phyloP scores from a whole-genome alignment of 2,888 invertebrate species.

The Heliconius cydno region DNA sequence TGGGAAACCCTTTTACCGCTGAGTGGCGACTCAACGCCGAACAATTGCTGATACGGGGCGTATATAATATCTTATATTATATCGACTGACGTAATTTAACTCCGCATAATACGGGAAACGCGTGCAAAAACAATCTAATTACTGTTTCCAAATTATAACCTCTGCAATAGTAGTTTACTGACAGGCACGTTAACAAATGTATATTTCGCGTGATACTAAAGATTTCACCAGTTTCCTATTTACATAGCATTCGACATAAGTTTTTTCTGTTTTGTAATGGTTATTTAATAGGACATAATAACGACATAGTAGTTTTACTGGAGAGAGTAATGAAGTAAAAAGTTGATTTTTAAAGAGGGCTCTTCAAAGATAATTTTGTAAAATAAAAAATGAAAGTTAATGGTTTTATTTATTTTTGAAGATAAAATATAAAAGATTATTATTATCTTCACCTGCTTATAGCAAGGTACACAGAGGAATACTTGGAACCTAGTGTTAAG shows the following conservation, averaged over 20 bases:
- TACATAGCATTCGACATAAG: background rate
- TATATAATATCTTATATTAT: background rate
- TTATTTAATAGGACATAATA: conserved; percentile 13
- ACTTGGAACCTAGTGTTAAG: too few relatives aligned
- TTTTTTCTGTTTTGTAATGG: conserved; percentile 10
- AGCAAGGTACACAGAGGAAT: too few relatives aligned
- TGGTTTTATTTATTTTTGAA: background rate
- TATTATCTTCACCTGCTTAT: background rate
- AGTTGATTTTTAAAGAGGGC: background rate
- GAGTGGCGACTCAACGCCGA: too few relatives aligned
- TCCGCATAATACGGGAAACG: background rate
- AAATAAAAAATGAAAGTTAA: background rate
- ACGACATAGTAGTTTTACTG: background rate
- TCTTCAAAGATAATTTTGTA: background rate
- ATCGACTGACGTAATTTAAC: background rate
- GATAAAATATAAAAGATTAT: background rate
- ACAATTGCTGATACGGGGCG: background rate
- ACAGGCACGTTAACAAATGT: conserved; percentile 10
- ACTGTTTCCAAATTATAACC: background rate
- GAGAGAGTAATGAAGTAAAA: background rate
- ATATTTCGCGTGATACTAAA: conserved; percentile 18
- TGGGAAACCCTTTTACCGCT: too few relatives aligned
- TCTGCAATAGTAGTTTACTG: background rate
- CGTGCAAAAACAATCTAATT: background rate
- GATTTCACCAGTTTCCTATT: conserved; percentile 8